phyloP scores from a whole-genome alignment of 2,113 vertebrate genomes.

The Entelurus aequoreus region DNA sequence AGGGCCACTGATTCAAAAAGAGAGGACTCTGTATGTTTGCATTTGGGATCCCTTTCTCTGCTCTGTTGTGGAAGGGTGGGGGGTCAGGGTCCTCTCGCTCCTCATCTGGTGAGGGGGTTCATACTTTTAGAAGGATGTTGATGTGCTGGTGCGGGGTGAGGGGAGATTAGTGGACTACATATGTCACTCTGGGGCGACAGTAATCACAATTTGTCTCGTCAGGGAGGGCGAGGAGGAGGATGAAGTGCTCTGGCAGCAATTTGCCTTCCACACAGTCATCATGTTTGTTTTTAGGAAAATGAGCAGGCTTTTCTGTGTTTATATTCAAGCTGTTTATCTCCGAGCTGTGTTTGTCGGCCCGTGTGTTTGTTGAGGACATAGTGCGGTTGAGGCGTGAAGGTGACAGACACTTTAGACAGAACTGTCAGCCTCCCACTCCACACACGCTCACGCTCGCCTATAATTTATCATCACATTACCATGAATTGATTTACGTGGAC shows the following conservation, averaged over 20 bases:
- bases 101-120: constrained; percentile 60
- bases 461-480: not conserved
- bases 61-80: constrained; percentile 13
- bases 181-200: constrained; percentile 22
- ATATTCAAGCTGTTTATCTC: constrained; percentile 6
- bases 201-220: constrained; percentile 10
- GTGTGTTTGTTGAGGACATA: constrained; percentile 7
- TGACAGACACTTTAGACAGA: constrained; percentile 41
- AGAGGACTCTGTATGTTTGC: constrained; percentile 55
- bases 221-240: not conserved
- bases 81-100: constrained; percentile 54
- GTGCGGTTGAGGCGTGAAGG: constrained; percentile 26
- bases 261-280: not conserved
- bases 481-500: too few species aligned
- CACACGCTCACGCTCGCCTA: not conserved
- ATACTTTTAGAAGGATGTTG: constrained; percentile 47
- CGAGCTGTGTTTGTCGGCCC: not conserved
- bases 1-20: constrained; percentile 40
- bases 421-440: constrained; percentile 4
- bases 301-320: constrained; percentile 2
- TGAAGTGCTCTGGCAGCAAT: not conserved
- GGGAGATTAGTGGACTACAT: constrained; percentile 16
- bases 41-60: constrained; percentile 61
- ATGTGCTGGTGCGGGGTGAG: constrained; percentile 23
- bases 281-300: constrained; percentile 7